phyloP scores from a whole-genome alignment of 2,888 invertebrate species.

The Pandemis cinnamomeana region DNA sequence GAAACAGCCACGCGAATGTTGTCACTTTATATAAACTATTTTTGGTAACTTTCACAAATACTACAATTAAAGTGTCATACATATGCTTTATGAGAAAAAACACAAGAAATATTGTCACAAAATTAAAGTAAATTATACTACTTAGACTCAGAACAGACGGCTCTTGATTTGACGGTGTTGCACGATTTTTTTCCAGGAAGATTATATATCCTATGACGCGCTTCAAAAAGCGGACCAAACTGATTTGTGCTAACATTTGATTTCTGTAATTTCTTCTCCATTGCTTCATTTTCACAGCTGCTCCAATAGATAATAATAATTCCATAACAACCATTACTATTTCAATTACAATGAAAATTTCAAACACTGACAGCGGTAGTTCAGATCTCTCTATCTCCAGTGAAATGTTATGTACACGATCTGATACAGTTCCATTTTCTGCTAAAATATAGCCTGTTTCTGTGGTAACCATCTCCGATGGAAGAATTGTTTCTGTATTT shows the following conservation, averaged over 20 bases:
- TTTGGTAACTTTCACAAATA: slow-evolving; percentile 69
- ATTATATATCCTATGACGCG: slow-evolving; percentile 61
- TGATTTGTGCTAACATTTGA: slow-evolving; percentile 77
- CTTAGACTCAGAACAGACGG: slow-evolving; percentile 51
- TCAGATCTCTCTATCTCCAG: slow-evolving; percentile 35
- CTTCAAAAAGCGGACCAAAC: slow-evolving; percentile 69
- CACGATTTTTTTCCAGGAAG: slow-evolving; percentile 55
- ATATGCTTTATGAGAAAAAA: slow-evolving; percentile 77
- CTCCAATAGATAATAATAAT: slow-evolving; percentile 63
- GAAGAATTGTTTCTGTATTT: slow-evolving; percentile 40
- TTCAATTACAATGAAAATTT: slow-evolving; percentile 68
- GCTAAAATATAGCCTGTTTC: not conserved
- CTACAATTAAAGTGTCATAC: slow-evolving; percentile 74
- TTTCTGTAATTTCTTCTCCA: slow-evolving; percentile 78
- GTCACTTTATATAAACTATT: slow-evolving; percentile 63
- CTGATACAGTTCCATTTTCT: slow-evolving; percentile 35
- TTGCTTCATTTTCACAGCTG: slow-evolving; percentile 68
- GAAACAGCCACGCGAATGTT: slow-evolving; percentile 69
- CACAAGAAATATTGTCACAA: slow-evolving; percentile 71
- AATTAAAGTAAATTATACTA: slow-evolving; percentile 70
- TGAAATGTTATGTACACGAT: slow-evolving; percentile 1
- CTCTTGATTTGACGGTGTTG: slow-evolving; percentile 43
- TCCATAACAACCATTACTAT: slow-evolving; percentile 73
- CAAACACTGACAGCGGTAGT: slow-evolving; percentile 52
- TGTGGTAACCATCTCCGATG: slow-evolving; percentile 39